Evolutionary conservation across 2,888 invertebrate genomes (phyloP), one percentile per base, ranked within the genome.

Genomic region (Alloscopus bannaensis): DNA sequence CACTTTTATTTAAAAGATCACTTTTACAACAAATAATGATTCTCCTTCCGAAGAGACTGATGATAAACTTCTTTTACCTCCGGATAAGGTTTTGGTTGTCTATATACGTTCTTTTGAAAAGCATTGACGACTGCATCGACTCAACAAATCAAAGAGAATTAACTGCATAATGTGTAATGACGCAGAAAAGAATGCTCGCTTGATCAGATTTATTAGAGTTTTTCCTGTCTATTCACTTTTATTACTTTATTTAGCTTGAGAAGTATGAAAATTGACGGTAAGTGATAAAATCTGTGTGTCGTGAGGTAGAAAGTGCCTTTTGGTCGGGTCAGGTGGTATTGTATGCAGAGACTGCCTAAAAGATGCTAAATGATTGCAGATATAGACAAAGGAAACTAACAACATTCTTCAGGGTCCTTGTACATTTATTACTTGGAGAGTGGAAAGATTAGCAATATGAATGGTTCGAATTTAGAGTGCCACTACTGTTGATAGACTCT

Each of bases 131-230:
- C 36, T 36, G 36, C 36, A 36, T n/a, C n/a, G n/a, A 47, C 47
- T 4, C n/a, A 47, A n/a, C 6, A 47, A n/a, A n/a, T 47, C 11
- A 47, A 47, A 47, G 47, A 18, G 47, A 47, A 47, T 13, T 47
- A n/a, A 13, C 18, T 47, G n/a, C 6, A 47, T 47, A 47, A 47
- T 36, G 13, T 6, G 36, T 36, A 36, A 13, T 36, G 47, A n/a
- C 47, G 52, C 4, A 26, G 28, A 55, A 70, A 70, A 59, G 29
- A 18, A 26, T 42, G 70, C 22, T 28, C 18, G 8, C 24, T n/a
- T 29, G 45, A 70, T 59, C 69, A 69, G 57, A 70, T 70, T 66
- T 66, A n/a, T n/a, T n/a, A n/a, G n/a, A n/a, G n/a, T n/a, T 66
- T 20, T 36, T 47, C 47, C n/a, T 47, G 47, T 6, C 6, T n/a